A percentile compares a stretch with the other conserved stretches of the same genome.
phyloP scores from a whole-genome alignment of 2,888 invertebrate species.

The Agonopterix subpropinquella region DNA sequence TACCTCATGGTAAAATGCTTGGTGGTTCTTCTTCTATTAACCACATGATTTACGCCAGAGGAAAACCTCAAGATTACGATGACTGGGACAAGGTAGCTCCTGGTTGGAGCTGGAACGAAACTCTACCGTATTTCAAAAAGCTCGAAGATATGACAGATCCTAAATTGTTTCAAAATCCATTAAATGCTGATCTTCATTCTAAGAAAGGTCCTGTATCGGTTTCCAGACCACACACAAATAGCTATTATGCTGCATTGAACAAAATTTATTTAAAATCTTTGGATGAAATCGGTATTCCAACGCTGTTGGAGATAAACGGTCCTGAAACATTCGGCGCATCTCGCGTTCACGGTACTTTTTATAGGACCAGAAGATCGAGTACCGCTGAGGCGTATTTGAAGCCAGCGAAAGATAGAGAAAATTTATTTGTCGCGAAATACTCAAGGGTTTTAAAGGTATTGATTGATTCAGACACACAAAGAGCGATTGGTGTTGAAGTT shows the following conservation, averaged over 20 bases:
- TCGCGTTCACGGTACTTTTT: slow-evolving; percentile 35
- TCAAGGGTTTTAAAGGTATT: slow-evolving; percentile 45
- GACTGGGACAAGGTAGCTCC: slow-evolving; percentile 31
- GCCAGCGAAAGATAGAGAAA: slow-evolving; percentile 32
- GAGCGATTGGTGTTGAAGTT: slow-evolving; percentile 44
- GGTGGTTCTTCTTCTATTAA: slow-evolving; percentile 44
- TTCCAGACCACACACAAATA: slow-evolving; percentile 27
- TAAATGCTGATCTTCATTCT: slow-evolving; percentile 33
- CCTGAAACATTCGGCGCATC: slow-evolving; percentile 28
- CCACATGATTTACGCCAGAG: slow-evolving; percentile 37
- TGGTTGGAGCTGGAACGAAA: slow-evolving; percentile 42
- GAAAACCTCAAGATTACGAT: slow-evolving; percentile 38
- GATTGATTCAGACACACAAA: slow-evolving; percentile 29
- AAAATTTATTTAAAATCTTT: slow-evolving; percentile 27
- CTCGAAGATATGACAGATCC: slow-evolving; percentile 40
- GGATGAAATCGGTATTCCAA: slow-evolving; percentile 37
- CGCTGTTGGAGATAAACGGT: slow-evolving; percentile 36
- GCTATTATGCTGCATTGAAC: slow-evolving; percentile 24
- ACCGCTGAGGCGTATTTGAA: slow-evolving; percentile 51
- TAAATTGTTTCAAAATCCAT: slow-evolving; percentile 22
- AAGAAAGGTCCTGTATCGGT: slow-evolving; percentile 36
- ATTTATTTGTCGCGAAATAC: slow-evolving; percentile 45
- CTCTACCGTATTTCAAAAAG: slow-evolving; percentile 39
- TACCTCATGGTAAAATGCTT: slow-evolving; percentile 38
- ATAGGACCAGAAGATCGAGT: slow-evolving; percentile 48